Evolutionary conservation across 2,888 invertebrate genomes (phyloP).

Genomic region (Cantharis rufa): DNA sequence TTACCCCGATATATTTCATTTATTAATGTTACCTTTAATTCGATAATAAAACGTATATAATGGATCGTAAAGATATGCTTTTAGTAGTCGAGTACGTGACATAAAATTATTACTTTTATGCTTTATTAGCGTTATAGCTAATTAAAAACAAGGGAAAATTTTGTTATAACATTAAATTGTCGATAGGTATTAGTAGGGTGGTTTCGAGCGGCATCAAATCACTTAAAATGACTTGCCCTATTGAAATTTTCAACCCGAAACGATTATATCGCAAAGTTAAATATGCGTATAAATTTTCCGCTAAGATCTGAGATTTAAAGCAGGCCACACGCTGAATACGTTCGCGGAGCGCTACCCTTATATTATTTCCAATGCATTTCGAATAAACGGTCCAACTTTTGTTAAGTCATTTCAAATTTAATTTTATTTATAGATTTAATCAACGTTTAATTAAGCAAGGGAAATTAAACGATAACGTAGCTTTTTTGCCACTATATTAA

Average conservation of each 20-base stretch:
- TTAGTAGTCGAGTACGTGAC: slow-evolving; percentile 15
- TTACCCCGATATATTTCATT: slow-evolving; percentile 29
- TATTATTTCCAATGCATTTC: neutral
- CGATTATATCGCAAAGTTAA: neutral
- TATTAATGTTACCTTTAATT: slow-evolving; percentile 31
- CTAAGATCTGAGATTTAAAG: neutral
- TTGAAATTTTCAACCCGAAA: neutral
- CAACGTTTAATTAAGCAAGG: slow-evolving; percentile 7
- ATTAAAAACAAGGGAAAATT: slow-evolving; percentile 24
- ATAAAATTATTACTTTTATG: slow-evolving; percentile 27
- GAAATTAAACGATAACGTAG: neutral
- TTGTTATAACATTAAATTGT: neutral
- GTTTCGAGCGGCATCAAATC: neutral
- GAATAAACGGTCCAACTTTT: neutral
- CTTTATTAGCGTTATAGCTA: slow-evolving; percentile 27
- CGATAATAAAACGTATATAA: slow-evolving; percentile 26
- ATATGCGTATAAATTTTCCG: neutral
- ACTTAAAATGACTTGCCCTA: neutral
- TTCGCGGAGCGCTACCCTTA: neutral
- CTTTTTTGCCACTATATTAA: neutral
- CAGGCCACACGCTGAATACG: neutral
- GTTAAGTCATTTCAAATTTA: neutral
- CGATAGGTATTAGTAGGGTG: neutral
- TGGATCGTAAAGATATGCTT: slow-evolving; percentile 29
- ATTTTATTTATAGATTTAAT: slow-evolving; percentile 5